phyloP scores from a whole-genome alignment of 1,140 invertebrate species.

The Drepana arcuata region DNA sequence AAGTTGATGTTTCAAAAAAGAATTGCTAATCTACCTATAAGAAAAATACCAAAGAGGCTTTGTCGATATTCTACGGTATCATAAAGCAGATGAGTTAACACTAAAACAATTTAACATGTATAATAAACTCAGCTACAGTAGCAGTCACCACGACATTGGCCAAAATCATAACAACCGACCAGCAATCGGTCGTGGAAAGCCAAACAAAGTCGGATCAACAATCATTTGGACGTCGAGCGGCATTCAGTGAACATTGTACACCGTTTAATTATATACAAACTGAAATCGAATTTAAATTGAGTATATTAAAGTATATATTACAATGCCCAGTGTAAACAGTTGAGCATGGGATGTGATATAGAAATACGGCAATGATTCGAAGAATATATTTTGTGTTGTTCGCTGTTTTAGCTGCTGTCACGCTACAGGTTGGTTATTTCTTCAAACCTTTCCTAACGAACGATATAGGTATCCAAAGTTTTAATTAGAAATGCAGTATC shows the following conservation, averaged over 20 bases:
- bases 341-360: conserved; percentile 23
- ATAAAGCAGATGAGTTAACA: neutral
- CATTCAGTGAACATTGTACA: conserved; percentile 17
- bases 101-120: conserved; percentile 8
- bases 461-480: neutral
- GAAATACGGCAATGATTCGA: conserved; percentile 38
- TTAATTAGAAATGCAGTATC: neutral
- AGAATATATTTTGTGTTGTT: conserved; percentile 28
- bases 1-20: too few relatives aligned
- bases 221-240: conserved; percentile 5
- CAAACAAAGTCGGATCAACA: conserved; percentile 36
- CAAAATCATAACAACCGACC: conserved; percentile 30
- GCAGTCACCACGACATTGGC: conserved; percentile 9
- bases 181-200: conserved; percentile 21
- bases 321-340: conserved; percentile 15
- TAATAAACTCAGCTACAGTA: conserved; percentile 5
- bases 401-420: conserved; percentile 29
- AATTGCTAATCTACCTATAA: too few relatives aligned
- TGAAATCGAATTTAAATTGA: conserved; percentile 3
- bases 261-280: neutral
- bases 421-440: conserved; percentile 35
- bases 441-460: neutral
- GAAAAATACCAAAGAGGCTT: too few relatives aligned
- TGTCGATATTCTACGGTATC: conserved; percentile 3
- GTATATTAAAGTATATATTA: conserved; percentile 1